Conservation (phyloP, 2,113 vertebrate species). For the Hepsetus odoe region DNA sequence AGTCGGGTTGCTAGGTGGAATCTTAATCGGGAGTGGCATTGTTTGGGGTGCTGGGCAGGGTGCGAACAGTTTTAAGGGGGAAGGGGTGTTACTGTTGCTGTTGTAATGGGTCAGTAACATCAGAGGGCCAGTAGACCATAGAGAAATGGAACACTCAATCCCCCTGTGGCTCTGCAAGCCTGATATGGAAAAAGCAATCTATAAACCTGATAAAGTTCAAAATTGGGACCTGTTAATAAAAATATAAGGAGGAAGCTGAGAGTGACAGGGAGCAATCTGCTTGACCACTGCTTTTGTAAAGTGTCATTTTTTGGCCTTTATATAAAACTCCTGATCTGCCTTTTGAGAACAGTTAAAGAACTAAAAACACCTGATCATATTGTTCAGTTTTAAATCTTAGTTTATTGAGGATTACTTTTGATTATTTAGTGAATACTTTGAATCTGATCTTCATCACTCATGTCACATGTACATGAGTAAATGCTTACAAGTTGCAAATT, state of each 20-base stretch:
- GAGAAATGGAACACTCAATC: background rate
- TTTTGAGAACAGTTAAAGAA: background rate
- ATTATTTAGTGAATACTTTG: no score
- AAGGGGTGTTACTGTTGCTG: slow-evolving; percentile 48
- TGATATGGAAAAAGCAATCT: background rate
- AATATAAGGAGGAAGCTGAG: background rate
- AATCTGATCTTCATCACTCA: no score
- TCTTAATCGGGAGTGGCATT: slow-evolving; percentile 71
- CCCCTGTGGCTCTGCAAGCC: background rate
- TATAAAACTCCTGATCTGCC: background rate
- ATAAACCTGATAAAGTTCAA: background rate
- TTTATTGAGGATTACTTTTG: no score
- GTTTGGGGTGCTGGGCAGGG: slow-evolving; percentile 57
- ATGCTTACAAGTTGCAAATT: no score
- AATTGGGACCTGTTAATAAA: no score
- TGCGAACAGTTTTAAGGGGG: slow-evolving; percentile 20
- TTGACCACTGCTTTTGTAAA: background rate
- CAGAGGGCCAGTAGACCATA: background rate
- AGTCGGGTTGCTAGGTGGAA: slow-evolving; percentile 76
- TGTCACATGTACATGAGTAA: no score
- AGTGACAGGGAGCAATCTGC: background rate
- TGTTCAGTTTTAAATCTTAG: no score
- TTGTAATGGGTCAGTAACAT: slow-evolving; percentile 32
- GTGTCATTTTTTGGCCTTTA: background rate
- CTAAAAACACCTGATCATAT: background rate